Evolutionary conservation across 2,113 vertebrate species (phyloP).

Genomic region (Xenopus laevis): DNA sequence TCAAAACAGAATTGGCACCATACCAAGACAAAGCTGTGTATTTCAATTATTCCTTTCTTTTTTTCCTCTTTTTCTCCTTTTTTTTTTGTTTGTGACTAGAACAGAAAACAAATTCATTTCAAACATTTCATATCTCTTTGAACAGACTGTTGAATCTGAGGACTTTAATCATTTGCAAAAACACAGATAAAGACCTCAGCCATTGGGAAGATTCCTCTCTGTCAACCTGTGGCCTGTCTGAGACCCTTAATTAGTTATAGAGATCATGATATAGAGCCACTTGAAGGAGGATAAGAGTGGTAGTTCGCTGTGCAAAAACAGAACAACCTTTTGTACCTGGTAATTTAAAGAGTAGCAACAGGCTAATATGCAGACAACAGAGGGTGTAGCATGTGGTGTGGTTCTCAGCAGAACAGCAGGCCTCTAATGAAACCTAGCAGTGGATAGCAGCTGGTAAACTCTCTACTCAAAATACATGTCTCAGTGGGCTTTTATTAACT

Average conservation of each 20-base stretch:
- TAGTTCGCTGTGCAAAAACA: slow-evolving; percentile 64
- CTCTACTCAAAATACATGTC: slow-evolving; percentile 85
- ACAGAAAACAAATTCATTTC: slow-evolving; percentile 24
- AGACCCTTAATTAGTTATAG: slow-evolving; percentile 72
- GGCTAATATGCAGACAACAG: slow-evolving; percentile 72
- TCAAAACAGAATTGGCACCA: slow-evolving; percentile 6
- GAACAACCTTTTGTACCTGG: slow-evolving; percentile 76
- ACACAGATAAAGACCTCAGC: slow-evolving; percentile 45
- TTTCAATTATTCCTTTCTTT: slow-evolving; percentile 9
- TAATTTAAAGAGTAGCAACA: slow-evolving; percentile 83
- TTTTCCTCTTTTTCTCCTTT: background rate
- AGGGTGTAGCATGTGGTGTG: slow-evolving; percentile 90
- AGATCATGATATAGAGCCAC: slow-evolving; percentile 77
- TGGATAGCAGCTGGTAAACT: slow-evolving; percentile 99
- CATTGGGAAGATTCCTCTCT: slow-evolving; percentile 53
- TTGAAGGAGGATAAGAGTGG: slow-evolving; percentile 65
- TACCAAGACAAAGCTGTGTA: background rate
- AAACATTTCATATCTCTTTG: slow-evolving; percentile 27
- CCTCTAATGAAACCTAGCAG: slow-evolving; percentile 90
- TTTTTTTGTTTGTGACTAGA: background rate
- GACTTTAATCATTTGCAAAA: slow-evolving; percentile 50
- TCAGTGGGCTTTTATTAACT: slow-evolving; percentile 82
- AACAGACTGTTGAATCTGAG: slow-evolving; percentile 45
- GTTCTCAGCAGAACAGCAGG: slow-evolving; percentile 97
- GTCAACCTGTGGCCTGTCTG: slow-evolving; percentile 72